phyloP scores from a whole-genome alignment of 2,888 invertebrate species.

The Spodoptera littoralis region DNA sequence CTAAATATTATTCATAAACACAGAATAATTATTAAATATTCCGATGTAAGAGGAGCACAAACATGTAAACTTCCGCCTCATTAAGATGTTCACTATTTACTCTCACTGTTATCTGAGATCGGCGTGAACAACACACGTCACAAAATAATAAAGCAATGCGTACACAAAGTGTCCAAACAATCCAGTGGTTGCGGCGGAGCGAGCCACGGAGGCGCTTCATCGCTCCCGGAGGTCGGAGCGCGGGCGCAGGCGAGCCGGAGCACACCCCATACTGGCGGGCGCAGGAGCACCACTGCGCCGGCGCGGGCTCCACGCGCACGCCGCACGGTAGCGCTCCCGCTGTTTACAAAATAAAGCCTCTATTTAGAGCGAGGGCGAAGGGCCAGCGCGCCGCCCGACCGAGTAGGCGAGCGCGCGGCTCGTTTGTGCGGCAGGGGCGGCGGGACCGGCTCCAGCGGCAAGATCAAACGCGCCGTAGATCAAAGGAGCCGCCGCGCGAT shows the following conservation, averaged over 20 bases:
- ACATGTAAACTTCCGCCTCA: constrained; percentile 25
- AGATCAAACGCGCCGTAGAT: constrained; percentile 87
- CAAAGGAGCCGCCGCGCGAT: constrained; percentile 89
- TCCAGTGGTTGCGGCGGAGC: constrained; percentile 67
- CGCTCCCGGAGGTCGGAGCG: constrained; percentile 59
- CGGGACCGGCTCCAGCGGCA: constrained; percentile 86
- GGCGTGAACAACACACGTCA: constrained; percentile 47
- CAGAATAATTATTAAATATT: constrained; percentile 10
- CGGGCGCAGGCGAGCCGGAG: constrained; percentile 63
- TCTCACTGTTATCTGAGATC: constrained; percentile 46
- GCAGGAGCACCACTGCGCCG: constrained; percentile 72
- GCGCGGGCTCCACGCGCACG: constrained; percentile 61
- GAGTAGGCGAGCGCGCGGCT: constrained; percentile 87
- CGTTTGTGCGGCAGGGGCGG: constrained; percentile 87
- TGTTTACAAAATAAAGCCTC: constrained; percentile 88
- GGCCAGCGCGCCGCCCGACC: constrained; percentile 85
- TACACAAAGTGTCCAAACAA: constrained; percentile 84
- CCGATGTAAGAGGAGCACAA: constrained; percentile 16
- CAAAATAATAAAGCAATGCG: constrained; percentile 73
- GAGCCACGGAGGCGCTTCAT: constrained; percentile 65
- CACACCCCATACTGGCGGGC: constrained; percentile 85
- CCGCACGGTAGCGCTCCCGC: constrained; percentile 83
- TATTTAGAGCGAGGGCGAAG: constrained; percentile 87
- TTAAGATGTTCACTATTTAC: constrained; percentile 37
- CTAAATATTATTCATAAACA: constrained; percentile 5